Percentiles rank a stretch among this genome's conserved stretches.
These are phyloP conservation scores for Dromiciops gliroides DNA, from an alignment of 2,113 vertebrate genomes.

Conservation along the genomic window DNA sequence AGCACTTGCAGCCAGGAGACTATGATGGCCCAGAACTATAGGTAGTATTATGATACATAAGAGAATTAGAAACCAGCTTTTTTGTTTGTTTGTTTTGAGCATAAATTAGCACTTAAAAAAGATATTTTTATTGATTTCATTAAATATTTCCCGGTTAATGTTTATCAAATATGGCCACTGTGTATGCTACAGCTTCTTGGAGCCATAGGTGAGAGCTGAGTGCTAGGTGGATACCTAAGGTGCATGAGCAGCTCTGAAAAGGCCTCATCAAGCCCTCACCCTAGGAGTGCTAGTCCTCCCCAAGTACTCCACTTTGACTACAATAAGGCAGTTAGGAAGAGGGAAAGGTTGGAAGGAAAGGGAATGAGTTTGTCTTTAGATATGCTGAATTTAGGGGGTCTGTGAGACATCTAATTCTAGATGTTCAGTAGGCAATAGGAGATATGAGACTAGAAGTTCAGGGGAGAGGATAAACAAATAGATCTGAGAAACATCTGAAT, in stretches of 20 bases:
- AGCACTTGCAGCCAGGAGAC: background rate
- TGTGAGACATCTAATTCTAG: background rate
- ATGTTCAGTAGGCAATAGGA: no score
- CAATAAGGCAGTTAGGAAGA: background rate
- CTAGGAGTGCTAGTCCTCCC: no score
- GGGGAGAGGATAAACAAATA: no score
- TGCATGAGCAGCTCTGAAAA: no score
- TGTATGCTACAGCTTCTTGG: no score
- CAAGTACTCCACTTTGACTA: background rate
- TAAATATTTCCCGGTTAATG: conserved; percentile 19
- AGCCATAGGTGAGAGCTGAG: no score
- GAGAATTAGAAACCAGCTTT: background rate
- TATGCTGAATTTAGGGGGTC: background rate
- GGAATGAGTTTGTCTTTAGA: background rate
- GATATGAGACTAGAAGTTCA: no score
- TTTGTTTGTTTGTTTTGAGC: background rate
- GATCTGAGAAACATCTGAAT: no score
- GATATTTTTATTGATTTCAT: background rate
- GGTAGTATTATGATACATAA: background rate
- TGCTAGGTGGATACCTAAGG: no score
- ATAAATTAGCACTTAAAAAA: background rate
- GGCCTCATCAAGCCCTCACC: no score
- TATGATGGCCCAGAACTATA: background rate
- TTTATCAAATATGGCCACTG: no score
- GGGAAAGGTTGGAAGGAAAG: background rate